phyloP scores from a whole-genome alignment of 2,113 vertebrate species.

The Dasyurus viverrinus region DNA sequence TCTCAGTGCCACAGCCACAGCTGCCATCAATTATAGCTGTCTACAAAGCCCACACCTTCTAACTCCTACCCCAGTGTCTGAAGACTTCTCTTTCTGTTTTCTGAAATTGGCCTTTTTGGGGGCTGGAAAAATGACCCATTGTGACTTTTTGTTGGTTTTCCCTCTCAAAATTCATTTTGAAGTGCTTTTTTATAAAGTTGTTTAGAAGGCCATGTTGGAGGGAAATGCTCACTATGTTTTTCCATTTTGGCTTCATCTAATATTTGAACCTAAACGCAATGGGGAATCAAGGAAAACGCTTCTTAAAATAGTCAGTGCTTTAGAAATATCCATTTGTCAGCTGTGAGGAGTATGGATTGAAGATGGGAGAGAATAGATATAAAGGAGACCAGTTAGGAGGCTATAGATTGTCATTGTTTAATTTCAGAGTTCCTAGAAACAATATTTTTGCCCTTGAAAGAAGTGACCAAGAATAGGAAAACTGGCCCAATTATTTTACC shows the following conservation, averaged over 20 bases:
- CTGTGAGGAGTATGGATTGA: not conserved
- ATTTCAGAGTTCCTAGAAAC: too few species aligned
- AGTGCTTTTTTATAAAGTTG: not conserved
- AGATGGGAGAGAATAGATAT: not conserved
- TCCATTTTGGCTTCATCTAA: not conserved
- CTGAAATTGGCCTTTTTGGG: not conserved
- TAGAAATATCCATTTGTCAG: not conserved
- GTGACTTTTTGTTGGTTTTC: not conserved
- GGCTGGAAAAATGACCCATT: not conserved
- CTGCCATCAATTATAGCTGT: not conserved
- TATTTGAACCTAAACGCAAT: not conserved
- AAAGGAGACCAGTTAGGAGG: not conserved
- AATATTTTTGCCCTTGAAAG: too few species aligned
- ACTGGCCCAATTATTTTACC: too few species aligned
- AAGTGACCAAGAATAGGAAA: too few species aligned
- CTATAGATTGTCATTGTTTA: not conserved
- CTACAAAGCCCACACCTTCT: not conserved
- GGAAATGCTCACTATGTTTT: not conserved
- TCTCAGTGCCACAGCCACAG: not conserved
- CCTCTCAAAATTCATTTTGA: not conserved
- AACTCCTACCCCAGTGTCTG: too few species aligned
- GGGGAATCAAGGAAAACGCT: not conserved
- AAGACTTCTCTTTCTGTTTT: not conserved
- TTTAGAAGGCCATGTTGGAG: not conserved
- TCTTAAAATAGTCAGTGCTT: not conserved